Percentiles rank a stretch among this genome's conserved stretches.
phyloP scores from a whole-genome alignment of 2,888 invertebrate species.

The Uropetala carovei region DNA sequence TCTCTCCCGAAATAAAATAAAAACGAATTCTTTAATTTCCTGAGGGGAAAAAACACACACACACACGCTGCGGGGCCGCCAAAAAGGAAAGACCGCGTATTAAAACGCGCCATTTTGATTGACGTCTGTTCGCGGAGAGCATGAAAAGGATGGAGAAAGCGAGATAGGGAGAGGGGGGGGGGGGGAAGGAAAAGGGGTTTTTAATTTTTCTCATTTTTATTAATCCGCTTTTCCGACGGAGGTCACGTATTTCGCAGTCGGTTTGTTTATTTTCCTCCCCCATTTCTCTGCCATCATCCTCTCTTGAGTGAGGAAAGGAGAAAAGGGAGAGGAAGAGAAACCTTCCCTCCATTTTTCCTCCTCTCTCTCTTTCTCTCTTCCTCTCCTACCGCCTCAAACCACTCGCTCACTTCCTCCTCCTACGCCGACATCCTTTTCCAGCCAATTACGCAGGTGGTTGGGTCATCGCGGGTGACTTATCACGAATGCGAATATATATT shows the following conservation, averaged over 20 bases:
- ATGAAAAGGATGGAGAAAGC: neutral
- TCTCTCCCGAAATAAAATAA: no score
- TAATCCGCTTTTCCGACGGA: slow-evolving; percentile 53
- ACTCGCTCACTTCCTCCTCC: no score
- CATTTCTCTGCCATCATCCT: neutral
- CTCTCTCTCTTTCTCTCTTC: neutral
- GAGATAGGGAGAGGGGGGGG: neutral
- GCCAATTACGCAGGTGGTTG: slow-evolving; percentile 30
- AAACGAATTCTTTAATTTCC: no score
- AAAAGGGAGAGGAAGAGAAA: neutral
- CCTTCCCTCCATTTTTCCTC: no score
- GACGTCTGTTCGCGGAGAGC: neutral
- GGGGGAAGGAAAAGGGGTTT: neutral
- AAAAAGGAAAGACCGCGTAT: neutral
- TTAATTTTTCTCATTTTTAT: slow-evolving; percentile 1
- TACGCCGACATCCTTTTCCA: slow-evolving; percentile 2
- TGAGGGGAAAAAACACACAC: neutral
- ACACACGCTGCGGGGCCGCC: neutral
- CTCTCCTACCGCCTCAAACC: neutral
- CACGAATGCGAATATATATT: slow-evolving; percentile 15
- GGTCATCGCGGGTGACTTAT: slow-evolving; percentile 38
- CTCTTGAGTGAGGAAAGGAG: neutral
- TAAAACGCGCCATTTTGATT: slow-evolving; percentile 9
- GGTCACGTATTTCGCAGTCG: slow-evolving; percentile 53
- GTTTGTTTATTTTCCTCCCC: slow-evolving; percentile 43